phyloP scores from a whole-genome alignment of 2,113 vertebrate genomes.

The Rostratula benghalensis region DNA sequence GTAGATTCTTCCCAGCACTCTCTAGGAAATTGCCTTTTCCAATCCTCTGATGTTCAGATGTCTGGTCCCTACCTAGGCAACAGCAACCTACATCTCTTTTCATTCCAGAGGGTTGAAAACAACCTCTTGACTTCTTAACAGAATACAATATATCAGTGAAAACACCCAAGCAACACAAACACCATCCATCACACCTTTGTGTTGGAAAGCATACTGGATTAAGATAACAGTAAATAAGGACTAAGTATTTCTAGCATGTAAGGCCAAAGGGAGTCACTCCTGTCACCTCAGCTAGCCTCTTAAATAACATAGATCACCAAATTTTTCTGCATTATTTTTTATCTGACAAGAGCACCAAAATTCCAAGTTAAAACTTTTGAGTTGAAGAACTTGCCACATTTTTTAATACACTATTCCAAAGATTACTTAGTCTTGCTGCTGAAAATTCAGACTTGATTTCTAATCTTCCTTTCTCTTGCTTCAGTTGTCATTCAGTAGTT shows the following conservation, averaged over 20 bases:
- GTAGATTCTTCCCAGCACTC: neutral
- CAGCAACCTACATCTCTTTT: neutral
- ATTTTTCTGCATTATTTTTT: neutral
- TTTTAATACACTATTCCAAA: neutral
- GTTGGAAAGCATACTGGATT: neutral
- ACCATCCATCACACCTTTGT: neutral
- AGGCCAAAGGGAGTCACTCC: neutral
- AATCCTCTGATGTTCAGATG: accelerated
- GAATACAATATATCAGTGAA: neutral
- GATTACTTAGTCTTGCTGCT: neutral
- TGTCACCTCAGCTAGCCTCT: neutral
- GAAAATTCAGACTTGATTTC: neutral
- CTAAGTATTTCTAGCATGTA: neutral
- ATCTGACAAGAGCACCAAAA: neutral
- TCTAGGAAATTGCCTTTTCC: neutral
- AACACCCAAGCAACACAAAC: neutral
- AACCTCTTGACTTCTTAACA: neutral
- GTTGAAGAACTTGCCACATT: neutral
- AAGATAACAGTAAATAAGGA: neutral
- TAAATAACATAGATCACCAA: neutral
- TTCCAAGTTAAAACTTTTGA: neutral
- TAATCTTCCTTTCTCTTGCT: neutral
- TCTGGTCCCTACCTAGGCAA: neutral
- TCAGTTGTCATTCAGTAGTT: neutral
- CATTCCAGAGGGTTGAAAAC: neutral